Percentiles rank a stretch among this genome's conserved stretches.
Evolutionary conservation across 1,140 invertebrate species (phyloP).

Genomic region (Neuroterus valhalla): DNA sequence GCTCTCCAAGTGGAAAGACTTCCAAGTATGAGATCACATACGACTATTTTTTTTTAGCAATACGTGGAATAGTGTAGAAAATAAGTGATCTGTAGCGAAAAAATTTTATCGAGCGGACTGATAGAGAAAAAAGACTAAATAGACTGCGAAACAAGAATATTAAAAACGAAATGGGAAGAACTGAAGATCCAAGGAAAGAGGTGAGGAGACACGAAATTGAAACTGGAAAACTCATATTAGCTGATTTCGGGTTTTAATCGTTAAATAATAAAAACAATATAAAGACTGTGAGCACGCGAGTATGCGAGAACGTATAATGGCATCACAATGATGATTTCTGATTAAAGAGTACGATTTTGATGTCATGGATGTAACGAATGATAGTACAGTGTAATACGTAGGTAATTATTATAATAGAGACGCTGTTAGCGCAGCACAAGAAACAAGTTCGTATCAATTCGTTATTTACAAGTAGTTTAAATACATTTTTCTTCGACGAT

Average conservation of each 20-base stretch:
- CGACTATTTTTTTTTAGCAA: slow-evolving; percentile 39
- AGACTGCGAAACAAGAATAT: not conserved
- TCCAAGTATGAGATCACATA: slow-evolving; percentile 39
- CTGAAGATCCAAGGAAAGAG: not conserved
- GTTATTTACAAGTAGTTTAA: slow-evolving; percentile 32
- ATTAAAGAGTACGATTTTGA: slow-evolving; percentile 21
- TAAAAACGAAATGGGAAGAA: not conserved
- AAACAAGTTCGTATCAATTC: slow-evolving; percentile 25
- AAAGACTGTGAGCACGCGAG: not conserved
- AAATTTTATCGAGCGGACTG: slow-evolving; percentile 47
- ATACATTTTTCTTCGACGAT: slow-evolving; percentile 24
- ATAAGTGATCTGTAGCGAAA: slow-evolving; percentile 40
- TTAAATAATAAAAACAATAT: slow-evolving; percentile 7
- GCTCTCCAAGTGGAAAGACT: slow-evolving; percentile 38
- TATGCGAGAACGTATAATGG: slow-evolving; percentile 3
- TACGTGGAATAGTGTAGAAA: slow-evolving; percentile 31
- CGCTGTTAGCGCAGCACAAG: slow-evolving; percentile 25
- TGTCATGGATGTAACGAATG: slow-evolving; percentile 27
- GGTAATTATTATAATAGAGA: slow-evolving; percentile 34
- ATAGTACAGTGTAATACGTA: slow-evolving; percentile 32
- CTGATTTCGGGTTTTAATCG: not conserved
- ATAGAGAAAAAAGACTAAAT: no score
- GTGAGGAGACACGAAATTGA: not conserved
- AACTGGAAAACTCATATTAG: not conserved
- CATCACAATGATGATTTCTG: slow-evolving; percentile 9